phyloP scores from a whole-genome alignment of 1,140 invertebrate species.

The Luehdorfia chinensis region DNA sequence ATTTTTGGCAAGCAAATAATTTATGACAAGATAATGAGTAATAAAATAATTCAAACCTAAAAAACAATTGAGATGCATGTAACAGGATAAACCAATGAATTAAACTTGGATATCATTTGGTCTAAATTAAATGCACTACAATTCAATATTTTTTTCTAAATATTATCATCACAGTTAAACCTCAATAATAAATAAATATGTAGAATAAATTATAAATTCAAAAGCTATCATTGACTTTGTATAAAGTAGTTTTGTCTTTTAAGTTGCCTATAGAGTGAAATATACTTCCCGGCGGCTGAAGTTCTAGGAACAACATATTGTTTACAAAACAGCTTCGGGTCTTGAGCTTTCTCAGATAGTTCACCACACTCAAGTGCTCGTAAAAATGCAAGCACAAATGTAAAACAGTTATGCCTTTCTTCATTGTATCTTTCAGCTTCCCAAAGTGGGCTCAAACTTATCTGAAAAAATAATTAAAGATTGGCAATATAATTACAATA shows the following conservation, averaged over 20 bases:
- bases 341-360: slow-evolving; percentile 80
- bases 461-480: too few species aligned
- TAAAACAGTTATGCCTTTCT: slow-evolving; percentile 87
- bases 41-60: neutral
- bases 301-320: slow-evolving; percentile 86
- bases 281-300: slow-evolving; percentile 87
- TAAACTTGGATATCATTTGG: slow-evolving; percentile 39
- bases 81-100: neutral
- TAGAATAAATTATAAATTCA: slow-evolving; percentile 30
- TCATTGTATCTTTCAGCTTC: slow-evolving; percentile 83
- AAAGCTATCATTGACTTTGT: slow-evolving; percentile 62
- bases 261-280: slow-evolving; percentile 85
- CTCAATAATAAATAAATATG: slow-evolving; percentile 59
- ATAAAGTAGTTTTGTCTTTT: slow-evolving; percentile 72
- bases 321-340: slow-evolving; percentile 84
- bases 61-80: neutral
- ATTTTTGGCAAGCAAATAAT: slow-evolving; percentile 2
- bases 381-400: slow-evolving; percentile 87
- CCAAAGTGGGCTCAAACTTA: slow-evolving; percentile 82
- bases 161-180: slow-evolving; percentile 72
- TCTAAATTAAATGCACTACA: slow-evolving; percentile 67
- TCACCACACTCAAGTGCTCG: slow-evolving; percentile 80
- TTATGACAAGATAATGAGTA: neutral
- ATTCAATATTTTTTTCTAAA: slow-evolving; percentile 56
- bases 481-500: too few species aligned